Base-by-base conservation (phyloP, 2,888 invertebrate genomes). In the Nebria brevicollis region DNA sequence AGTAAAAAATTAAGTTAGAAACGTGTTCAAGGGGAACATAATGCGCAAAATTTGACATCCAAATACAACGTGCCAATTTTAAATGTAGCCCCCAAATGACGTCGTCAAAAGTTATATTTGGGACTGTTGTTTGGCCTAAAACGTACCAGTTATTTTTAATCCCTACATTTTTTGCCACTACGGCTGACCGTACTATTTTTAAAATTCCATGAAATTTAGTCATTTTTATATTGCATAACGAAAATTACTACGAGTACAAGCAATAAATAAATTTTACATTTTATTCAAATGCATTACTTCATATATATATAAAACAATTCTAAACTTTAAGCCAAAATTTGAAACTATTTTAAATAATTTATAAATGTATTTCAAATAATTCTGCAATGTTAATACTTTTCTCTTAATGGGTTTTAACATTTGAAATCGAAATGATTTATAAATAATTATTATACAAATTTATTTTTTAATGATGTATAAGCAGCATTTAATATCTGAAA, bases 11-110 rank as follows among this genome's bases (percentile, higher is more conserved):
- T 34, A 72, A 70, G 72, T 77, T 41, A 65, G 64, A 78, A 66
- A 41, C 72, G 72, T 73, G 74, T 79, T 74, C 79, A 79, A 79
- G 74, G 68, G 75, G 74, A 79, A 79, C 43, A 75, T 79, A 79
- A 79, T 79, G 79, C 74, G 79, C 74, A 79, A 75, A 79, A 75
- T 77, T 79, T 79, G 74, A 75, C 79, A 79, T 75, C 66, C 26
- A 72, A 79, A 66, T 79, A 79, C 79, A 79, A 79, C 73, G 79
- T 76, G 81, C 81, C 81, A 81, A 72, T 76, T 81, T 75, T 81
- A 76, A 80, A 80, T 75, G 75, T 73, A 78, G 78, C 64, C 68
- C 54, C 54, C 41, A 72, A 79, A 76, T 81, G 81, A 76, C 76
- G 81, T 76, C 81, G 76, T 64, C 70, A 42, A 34, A 81, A 42